Evolutionary conservation across 2,888 invertebrate genomes (phyloP).

Genomic region (Spisula solida): DNA sequence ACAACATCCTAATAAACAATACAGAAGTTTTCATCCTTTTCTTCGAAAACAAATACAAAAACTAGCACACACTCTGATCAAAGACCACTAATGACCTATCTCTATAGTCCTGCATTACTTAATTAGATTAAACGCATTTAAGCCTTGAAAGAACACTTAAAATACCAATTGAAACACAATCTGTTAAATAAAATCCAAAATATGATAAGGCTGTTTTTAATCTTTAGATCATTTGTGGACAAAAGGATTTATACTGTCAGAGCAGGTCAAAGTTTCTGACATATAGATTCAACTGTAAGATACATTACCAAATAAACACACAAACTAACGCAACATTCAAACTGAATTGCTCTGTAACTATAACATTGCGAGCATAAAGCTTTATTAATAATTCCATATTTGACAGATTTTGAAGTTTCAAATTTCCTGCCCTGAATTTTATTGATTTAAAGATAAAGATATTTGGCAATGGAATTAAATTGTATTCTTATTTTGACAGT

Average conservation of each 20-base stretch:
- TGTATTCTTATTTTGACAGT: slow-evolving; percentile 53
- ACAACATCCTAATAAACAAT: slow-evolving; percentile 3
- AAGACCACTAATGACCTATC: background rate
- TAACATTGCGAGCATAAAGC: slow-evolving; percentile 63
- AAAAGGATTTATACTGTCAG: slow-evolving; percentile 62
- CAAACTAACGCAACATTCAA: slow-evolving; percentile 58
- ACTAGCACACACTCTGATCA: background rate
- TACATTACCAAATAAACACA: slow-evolving; percentile 65
- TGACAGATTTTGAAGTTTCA: slow-evolving; percentile 74
- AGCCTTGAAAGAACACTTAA: slow-evolving; percentile 42
- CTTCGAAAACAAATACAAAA: background rate
- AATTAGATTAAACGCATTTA: slow-evolving; percentile 30
- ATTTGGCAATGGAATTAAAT: slow-evolving; percentile 55
- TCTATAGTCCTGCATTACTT: background rate
- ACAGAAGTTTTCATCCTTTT: background rate
- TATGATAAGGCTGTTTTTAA: slow-evolving; percentile 66
- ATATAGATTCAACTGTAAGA: slow-evolving; percentile 55
- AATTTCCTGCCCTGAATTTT: slow-evolving; percentile 69
- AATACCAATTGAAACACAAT: slow-evolving; percentile 48
- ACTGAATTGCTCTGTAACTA: slow-evolving; percentile 68
- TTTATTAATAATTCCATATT: slow-evolving; percentile 73
- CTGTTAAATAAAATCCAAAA: slow-evolving; percentile 55
- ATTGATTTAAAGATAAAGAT: slow-evolving; percentile 68
- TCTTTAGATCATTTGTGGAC: slow-evolving; percentile 65
- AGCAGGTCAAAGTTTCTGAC: slow-evolving; percentile 61